These are phyloP conservation scores for Apodemia duryi DNA, from an alignment of 2,888 invertebrate species.

Conservation along the genomic window DNA sequence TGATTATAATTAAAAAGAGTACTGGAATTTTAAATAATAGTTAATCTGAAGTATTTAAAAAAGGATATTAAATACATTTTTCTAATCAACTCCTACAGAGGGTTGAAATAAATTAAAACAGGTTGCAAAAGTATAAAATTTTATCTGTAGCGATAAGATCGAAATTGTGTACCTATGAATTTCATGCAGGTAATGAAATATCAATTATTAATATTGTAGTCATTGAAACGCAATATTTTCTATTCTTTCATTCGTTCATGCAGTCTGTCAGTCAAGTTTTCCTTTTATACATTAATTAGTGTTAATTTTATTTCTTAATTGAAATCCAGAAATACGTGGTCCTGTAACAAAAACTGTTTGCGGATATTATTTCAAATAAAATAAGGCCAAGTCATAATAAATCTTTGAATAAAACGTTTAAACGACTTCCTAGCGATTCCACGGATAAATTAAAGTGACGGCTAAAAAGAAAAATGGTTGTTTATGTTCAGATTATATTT, in stretches of 20 bases:
- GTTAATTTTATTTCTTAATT: not conserved
- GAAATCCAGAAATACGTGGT: not conserved
- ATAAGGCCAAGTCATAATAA: conserved; percentile 37
- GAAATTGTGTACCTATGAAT: not conserved
- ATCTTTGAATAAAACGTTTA: conserved; percentile 38
- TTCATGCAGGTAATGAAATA: not conserved
- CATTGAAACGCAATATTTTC: not conserved
- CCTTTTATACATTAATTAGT: not conserved
- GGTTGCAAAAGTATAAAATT: no score
- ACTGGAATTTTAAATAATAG: no score
- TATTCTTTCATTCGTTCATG: not conserved
- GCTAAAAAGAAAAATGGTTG: not conserved
- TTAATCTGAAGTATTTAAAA: no score
- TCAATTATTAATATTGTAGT: not conserved
- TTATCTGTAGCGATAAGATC: no score
- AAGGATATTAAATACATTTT: no score
- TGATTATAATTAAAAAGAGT: no score
- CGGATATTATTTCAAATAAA: conserved; percentile 31
- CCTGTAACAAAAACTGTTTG: not conserved
- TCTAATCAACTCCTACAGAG: no score
- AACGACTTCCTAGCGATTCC: conserved; percentile 2
- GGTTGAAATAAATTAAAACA: no score
- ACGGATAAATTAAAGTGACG: not conserved
- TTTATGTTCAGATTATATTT: conserved; percentile 9
- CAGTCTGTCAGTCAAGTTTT: not conserved